These are phyloP conservation scores for Corythaeola cristata DNA, from an alignment of 2,113 vertebrate species.

Conservation along the genomic window DNA sequence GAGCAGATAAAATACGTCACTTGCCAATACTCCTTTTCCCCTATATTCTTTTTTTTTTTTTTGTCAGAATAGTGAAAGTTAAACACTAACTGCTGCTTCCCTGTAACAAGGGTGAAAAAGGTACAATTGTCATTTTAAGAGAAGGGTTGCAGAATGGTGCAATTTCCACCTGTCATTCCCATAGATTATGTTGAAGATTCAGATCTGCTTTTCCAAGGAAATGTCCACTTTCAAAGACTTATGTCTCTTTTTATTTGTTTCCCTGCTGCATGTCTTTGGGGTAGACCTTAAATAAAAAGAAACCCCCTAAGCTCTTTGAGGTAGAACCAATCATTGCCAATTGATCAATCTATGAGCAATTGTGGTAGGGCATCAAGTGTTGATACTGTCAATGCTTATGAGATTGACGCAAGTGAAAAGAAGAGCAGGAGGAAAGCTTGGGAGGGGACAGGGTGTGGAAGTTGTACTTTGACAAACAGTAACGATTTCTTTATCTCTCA, in stretches of 20 bases:
- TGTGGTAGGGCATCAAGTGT: neutral
- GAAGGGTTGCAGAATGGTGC: neutral
- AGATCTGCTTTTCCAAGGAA: neutral
- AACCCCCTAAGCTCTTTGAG: neutral
- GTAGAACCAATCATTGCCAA: neutral
- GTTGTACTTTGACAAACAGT: rapidly evolving
- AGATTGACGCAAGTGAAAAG: neutral
- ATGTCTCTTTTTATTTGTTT: neutral
- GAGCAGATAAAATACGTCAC: neutral
- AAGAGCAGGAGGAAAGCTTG: neutral
- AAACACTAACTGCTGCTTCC: neutral
- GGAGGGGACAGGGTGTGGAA: neutral
- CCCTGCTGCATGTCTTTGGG: neutral
- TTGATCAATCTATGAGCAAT: neutral
- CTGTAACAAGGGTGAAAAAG: neutral
- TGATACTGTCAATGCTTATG: neutral
- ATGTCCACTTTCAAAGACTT: neutral
- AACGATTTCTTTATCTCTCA: neutral
- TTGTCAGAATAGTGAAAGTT: neutral
- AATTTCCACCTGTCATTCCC: neutral
- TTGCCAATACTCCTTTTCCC: neutral
- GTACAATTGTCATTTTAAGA: neutral
- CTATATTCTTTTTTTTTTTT: neutral
- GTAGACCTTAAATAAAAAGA: neutral
- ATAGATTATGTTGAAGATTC: neutral